Percentiles rank a stretch among this genome's conserved stretches.
Conservation (phyloP, 2,797 vertebrate genomes). For the Crypturellus tataupa region DNA sequence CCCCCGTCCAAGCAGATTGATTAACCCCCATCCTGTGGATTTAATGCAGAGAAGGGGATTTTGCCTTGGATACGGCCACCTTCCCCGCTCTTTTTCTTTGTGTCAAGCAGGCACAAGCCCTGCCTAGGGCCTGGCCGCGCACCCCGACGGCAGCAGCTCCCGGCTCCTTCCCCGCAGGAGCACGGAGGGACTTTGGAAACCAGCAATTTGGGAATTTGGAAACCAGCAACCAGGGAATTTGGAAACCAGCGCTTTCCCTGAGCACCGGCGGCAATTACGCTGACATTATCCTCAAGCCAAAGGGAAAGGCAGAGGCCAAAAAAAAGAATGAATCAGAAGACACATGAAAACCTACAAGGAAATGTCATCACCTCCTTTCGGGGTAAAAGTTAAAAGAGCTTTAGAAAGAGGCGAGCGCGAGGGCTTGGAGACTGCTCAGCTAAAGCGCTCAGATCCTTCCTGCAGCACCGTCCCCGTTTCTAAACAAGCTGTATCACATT, state of each 20-base stretch:
- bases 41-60: not conserved
- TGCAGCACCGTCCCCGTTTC: not conserved
- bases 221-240: not conserved
- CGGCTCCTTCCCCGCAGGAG: not conserved
- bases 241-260: not conserved
- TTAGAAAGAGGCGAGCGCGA: not conserved
- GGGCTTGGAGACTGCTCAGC: not conserved
- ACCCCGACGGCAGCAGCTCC: not conserved
- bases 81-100: not conserved
- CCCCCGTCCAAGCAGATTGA: not conserved
- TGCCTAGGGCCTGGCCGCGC: rapidly evolving
- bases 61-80: not conserved
- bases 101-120: not conserved
- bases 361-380: constrained; percentile 38
- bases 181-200: not conserved
- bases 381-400: not conserved
- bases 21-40: rapidly evolving
- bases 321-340: constrained; percentile 35
- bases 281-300: not conserved
- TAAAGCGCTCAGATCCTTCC: not conserved
- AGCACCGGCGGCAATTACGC: not conserved
- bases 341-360: not conserved
- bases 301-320: constrained; percentile 14
- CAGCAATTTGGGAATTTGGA: not conserved
- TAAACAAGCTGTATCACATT: not conserved